Percentiles rank a stretch among this genome's conserved stretches.
phyloP scores from a whole-genome alignment of 2,113 vertebrate species.

The Baryphthengus martii region DNA sequence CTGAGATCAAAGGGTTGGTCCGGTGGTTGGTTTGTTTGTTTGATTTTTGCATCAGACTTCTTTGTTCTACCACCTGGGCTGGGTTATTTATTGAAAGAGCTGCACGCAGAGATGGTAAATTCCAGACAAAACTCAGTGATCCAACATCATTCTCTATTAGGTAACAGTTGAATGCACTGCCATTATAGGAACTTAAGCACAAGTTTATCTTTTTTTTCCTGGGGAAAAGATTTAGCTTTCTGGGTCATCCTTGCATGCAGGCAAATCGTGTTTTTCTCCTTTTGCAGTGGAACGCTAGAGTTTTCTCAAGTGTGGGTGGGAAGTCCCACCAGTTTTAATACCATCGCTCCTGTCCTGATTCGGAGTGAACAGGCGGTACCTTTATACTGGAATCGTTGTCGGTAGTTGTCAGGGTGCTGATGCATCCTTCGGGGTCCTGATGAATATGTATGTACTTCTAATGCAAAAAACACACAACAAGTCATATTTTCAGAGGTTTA shows the following conservation, averaged over 20 bases:
- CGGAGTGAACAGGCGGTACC: neutral
- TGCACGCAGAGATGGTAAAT: slow-evolving; percentile 50
- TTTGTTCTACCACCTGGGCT: slow-evolving; percentile 41
- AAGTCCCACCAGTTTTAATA: neutral
- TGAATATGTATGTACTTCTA: neutral
- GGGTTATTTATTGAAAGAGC: slow-evolving; percentile 38
- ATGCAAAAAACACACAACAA: neutral
- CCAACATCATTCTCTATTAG: slow-evolving; percentile 40
- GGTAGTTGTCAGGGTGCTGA: neutral
- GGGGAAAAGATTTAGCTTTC: slow-evolving; percentile 42
- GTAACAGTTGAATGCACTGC: slow-evolving; percentile 29
- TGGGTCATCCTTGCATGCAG: slow-evolving; percentile 19
- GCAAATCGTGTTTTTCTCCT: neutral
- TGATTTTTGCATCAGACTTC: slow-evolving; percentile 18
- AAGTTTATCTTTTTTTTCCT: slow-evolving; percentile 50
- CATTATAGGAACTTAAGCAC: neutral
- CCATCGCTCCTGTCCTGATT: neutral
- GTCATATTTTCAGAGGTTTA: neutral
- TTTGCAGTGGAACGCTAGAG: neutral
- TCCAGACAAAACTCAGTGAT: slow-evolving; percentile 42
- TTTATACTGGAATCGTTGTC: neutral
- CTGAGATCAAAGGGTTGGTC: slow-evolving; percentile 25
- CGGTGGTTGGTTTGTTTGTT: neutral
- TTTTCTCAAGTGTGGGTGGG: neutral
- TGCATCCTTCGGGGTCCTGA: neutral